Base-by-base conservation (phyloP, 2,113 vertebrate genomes). In the Cyphomyrus discorhynchus region DNA sequence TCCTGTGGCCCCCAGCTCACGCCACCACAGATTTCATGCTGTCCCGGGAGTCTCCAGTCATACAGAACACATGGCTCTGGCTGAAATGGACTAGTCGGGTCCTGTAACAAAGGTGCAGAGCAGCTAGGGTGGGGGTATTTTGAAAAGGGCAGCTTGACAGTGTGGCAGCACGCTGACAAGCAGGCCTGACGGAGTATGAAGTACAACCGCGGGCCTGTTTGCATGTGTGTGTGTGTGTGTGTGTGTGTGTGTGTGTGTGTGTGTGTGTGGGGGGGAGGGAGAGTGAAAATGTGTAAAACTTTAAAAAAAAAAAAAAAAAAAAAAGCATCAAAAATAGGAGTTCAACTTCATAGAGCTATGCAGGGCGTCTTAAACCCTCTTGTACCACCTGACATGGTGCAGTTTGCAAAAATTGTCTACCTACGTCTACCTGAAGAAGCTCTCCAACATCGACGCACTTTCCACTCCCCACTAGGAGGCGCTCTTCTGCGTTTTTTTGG, bases 141-240 rank as follows among this genome's bases (percentile, higher is more conserved):
- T 80, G 35, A 80, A 80, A 80, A 80, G 74, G 74, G 74, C 74
- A 80, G 35, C 74, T 42, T 80, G 74, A 80, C 74, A 42, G 74
- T 17, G 39, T 35, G 74, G 15, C 13, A 42, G 35, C 35, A 17
- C 0, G 17, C 35, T 80, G 74, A 80, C 74, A 42, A 19, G 74
- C 15, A 80, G 31, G 70, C 70, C 74, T 42, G 74, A 42, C 74
- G 19, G 74, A 80, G 74, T 19, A 80, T 80, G 3, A 80, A 80
- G 35, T 42, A 80, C 74, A 80, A 80, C 74, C 3, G 31, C 5
- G 5, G 70, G 70, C 70, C 31, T 77, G 70, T 77, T 15, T 35
- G 31, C 11, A 0, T 77, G 70, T 39, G 70, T 35, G 35, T 35
- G 66, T 31, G 3, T 11, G 27, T 13, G 2, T 27, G 10, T 58